phyloP scores from a whole-genome alignment of 2,888 invertebrate genomes.

The Antitype chi region DNA sequence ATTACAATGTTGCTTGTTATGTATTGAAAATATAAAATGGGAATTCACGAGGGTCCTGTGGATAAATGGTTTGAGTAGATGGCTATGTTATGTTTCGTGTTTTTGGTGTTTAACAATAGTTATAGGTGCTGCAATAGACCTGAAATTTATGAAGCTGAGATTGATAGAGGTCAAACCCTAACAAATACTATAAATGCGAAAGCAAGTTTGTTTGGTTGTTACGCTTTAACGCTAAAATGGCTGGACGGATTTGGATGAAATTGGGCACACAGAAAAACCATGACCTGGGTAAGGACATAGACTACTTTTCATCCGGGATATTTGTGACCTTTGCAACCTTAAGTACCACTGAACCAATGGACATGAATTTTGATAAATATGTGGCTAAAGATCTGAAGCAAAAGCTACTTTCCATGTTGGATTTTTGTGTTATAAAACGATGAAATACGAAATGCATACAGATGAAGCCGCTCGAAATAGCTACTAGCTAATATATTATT shows the following conservation, averaged over 20 bases:
- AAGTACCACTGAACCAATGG: no score
- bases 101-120: no score
- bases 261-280: no score
- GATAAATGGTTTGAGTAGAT: not conserved
- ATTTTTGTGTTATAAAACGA: not conserved
- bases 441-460: not conserved
- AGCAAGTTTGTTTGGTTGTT: not conserved
- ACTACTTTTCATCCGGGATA: no score
- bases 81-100: not conserved
- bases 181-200: not conserved
- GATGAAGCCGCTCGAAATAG: not conserved
- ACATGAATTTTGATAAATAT: not conserved
- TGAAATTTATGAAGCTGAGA: no score
- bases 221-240: not conserved
- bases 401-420: not conserved
- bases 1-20: constrained; percentile 15
- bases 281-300: not conserved
- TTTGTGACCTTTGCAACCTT: no score
- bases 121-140: no score
- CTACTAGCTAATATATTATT: not conserved
- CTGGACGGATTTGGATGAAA: not conserved
- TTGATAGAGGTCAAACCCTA: not conserved
- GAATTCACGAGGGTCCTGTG: not conserved
- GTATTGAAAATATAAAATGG: constrained; percentile 7
- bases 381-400: not conserved